Evolutionary conservation across 2,797 vertebrate species (phyloP), one percentile per base, ranked within the genome.

Genomic region (Borostomias antarcticus): DNA sequence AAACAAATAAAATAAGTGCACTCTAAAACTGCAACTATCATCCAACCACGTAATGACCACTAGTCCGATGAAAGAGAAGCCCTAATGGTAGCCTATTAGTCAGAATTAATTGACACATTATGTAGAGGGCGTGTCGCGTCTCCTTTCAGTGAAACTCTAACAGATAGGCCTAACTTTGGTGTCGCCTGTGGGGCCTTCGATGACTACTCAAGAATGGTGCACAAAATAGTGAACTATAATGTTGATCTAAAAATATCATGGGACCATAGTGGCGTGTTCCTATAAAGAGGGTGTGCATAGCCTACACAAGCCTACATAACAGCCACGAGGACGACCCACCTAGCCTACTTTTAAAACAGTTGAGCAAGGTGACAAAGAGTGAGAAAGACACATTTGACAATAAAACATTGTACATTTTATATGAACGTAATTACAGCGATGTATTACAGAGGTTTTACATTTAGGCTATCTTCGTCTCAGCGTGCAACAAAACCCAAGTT

Each of bases 401-500:
- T 40, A 26, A 21, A 21, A 40, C 28, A 59, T 15, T 56, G 29
- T 7, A 40, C 10, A 30, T 17, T 9, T 54, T 7, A 7, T n/a
- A 54, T 54, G 2, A 10, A 54, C 28, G 17, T 23, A 50, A 54
- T 54, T 2, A 32, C 17, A 29, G 52, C 8, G 2, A 54, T 15
- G 5, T 30, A 17, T 5, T n/a, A 32, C 28, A 15, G 15, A 32
- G 26, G 40, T 43, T 13, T 15, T 7, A 23, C 57, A 57, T 37
- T 28, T 33, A 1, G 1, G 21, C 25, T 62, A 17, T 15, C 28
- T 57, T 32, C 23, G 59, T 65, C 37, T 11, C 19, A 13, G 6
- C 47, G 6, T 35, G 9, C 21, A 70, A 4, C 73, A 75, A 47
- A 62, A 66, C 35, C n/a, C n/a, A n/a, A 7, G 29, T 50, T 48